Percentiles rank a stretch among this genome's conserved stretches.
Evolutionary conservation across 2,888 invertebrate species (phyloP).

Genomic region (Caradrina clavipalpis): DNA sequence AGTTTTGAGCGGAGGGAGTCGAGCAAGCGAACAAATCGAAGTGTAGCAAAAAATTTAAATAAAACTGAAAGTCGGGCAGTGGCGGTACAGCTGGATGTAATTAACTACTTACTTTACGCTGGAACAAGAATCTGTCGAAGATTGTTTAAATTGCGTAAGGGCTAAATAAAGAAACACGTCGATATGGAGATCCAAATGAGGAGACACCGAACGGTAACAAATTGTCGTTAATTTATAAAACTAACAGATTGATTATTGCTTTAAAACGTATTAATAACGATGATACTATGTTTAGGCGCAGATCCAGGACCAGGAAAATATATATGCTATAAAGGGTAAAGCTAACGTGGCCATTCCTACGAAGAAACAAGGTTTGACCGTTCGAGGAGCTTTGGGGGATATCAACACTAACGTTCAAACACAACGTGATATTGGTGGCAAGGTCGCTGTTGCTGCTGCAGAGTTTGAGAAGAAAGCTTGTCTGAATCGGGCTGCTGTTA

Average conservation of each 20-base stretch:
- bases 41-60: slow-evolving; percentile 1
- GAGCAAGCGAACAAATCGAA: slow-evolving; percentile 15
- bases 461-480: slow-evolving; percentile 84
- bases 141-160: slow-evolving; percentile 16
- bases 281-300: slow-evolving; percentile 66
- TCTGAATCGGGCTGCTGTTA: slow-evolving; percentile 68
- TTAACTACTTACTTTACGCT: slow-evolving; percentile 3
- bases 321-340: slow-evolving; percentile 78
- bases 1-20: slow-evolving; percentile 47
- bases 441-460: slow-evolving; percentile 78
- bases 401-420: slow-evolving; percentile 82
- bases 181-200: slow-evolving; percentile 81
- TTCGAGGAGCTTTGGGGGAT: slow-evolving; percentile 85
- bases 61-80: neutral
- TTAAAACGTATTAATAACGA: slow-evolving; percentile 8
- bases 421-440: slow-evolving; percentile 78
- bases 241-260: slow-evolving; percentile 3
- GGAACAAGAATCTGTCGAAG: slow-evolving; percentile 34
- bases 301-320: slow-evolving; percentile 85
- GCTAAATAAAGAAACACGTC: slow-evolving; percentile 10
- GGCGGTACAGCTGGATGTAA: slow-evolving; percentile 43
- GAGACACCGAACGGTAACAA: slow-evolving; percentile 78
- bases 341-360: slow-evolving; percentile 71
- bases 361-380: slow-evolving; percentile 78
- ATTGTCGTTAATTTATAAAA: slow-evolving; percentile 14